Percentiles rank a stretch among this genome's conserved stretches.
Conservation (phyloP, 2,113 vertebrate genomes). For the Junco hyemalis region DNA sequence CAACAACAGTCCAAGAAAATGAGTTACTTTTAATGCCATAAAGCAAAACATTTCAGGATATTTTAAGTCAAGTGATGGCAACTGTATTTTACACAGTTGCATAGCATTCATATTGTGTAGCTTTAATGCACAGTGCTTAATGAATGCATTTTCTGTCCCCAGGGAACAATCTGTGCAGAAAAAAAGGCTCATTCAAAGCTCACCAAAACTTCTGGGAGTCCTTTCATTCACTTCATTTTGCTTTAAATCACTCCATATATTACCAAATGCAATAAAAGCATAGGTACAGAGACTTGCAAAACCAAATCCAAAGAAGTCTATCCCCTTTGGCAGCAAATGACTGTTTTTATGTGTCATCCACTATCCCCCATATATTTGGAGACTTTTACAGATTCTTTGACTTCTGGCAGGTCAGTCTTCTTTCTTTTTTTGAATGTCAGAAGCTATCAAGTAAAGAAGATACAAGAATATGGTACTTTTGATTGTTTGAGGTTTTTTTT, state of each 20-base stretch:
- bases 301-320: not conserved
- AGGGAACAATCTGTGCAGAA: not conserved
- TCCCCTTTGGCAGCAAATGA: not conserved
- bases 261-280: not conserved
- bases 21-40: not conserved
- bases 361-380: not conserved
- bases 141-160: not conserved
- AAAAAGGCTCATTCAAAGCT: not conserved
- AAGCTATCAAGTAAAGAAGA: not conserved
- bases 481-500: not conserved
- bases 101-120: not conserved
- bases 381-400: not conserved
- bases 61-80: not conserved
- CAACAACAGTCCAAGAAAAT: not conserved
- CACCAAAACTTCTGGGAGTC: not conserved
- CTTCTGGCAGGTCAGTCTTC: not conserved
- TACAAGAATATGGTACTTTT: not conserved
- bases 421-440: not conserved
- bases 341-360: not conserved
- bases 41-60: not conserved
- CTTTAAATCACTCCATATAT: not conserved
- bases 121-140: not conserved
- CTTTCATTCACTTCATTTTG: conserved; percentile 9
- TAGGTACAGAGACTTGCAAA: not conserved
- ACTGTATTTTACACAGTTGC: conserved; percentile 1